Percentiles rank a stretch among this genome's conserved stretches.
These are phyloP conservation scores for Epinotia demarniana DNA, from an alignment of 2,888 invertebrate species.

Conservation along the genomic window DNA sequence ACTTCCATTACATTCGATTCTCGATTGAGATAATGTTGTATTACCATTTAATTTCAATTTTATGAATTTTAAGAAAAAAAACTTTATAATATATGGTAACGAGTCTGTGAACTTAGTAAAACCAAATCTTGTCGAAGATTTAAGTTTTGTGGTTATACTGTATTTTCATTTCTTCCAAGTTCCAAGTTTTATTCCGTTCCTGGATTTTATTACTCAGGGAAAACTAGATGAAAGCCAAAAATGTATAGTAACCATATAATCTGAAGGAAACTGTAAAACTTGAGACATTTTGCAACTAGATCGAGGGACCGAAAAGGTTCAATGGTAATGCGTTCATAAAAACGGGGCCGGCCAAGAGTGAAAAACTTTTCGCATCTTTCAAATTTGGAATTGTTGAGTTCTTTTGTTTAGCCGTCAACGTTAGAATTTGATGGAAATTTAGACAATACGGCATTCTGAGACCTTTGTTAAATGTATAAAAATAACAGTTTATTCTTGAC, in stretches of 20 bases:
- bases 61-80: background rate
- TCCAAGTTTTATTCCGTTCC: slow-evolving; percentile 8
- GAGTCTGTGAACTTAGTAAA: slow-evolving; percentile 1
- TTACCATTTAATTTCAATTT: background rate
- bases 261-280: slow-evolving; percentile 39
- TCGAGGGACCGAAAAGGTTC: slow-evolving; percentile 65
- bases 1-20: background rate
- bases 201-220: slow-evolving; percentile 20
- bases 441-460: background rate
- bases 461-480: background rate
- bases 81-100: background rate
- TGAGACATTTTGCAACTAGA: slow-evolving; percentile 45
- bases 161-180: slow-evolving; percentile 19
- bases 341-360: slow-evolving; percentile 51
- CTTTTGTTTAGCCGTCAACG: slow-evolving; percentile 35
- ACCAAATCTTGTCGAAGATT: background rate
- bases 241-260: slow-evolving; percentile 36
- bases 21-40: background rate
- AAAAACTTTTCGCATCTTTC: slow-evolving; percentile 71
- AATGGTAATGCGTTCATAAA: slow-evolving; percentile 70
- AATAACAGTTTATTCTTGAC: background rate
- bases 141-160: slow-evolving; percentile 2
- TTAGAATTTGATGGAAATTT: slow-evolving; percentile 1
- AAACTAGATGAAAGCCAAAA: slow-evolving; percentile 14
- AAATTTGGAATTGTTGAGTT: slow-evolving; percentile 52